Evolutionary conservation across 2,113 vertebrate genomes (phyloP), one percentile per base, ranked within the genome.

Genomic region (Podilymbus podiceps): DNA sequence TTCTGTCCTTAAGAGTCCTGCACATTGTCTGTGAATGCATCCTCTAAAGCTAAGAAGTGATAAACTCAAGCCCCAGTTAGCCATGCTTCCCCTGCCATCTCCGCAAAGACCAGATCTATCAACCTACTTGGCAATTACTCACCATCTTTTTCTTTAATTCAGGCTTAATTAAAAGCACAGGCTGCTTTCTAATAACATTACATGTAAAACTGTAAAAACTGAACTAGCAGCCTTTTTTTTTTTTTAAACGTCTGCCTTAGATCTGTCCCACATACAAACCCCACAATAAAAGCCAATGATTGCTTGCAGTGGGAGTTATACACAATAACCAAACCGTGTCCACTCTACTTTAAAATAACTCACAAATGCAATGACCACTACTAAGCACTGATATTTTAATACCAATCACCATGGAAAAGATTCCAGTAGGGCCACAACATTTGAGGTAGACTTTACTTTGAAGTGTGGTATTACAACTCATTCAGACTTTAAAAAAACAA

Each of bases 311-410:
- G 6, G 63, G 38, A 33, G 19, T 35, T 75, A 53, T 49, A 64
- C 3, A 35, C 9, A n/a, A 21, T 35, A 79, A 69, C 12, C 15
- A 69, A 76, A 24, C 6, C 0, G 0, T 52, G 8, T 49, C 24
- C 15, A 58, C 8, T 49, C 4, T 49, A 12, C 17, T 21, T 30
- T n/a, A 88, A 77, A 90, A 73, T 33, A 88, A 35, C 15, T 82
- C 24, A 25, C 12, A 58, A 82, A 71, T 53, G 16, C 30, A 71
- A 27, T 47, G n/a, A 7, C 30, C 20, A 38, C 9, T 62, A 58
- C 16, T 11, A 82, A 85, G 21, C 5, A 53, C 66, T 22, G 17
- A 15, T 40, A 59, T 75, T 79, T 90, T 38, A 78, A 20, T 35
- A 83, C 16, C 9, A 67, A 35, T 58, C 7, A 58, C 9, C 6